Percentiles rank a stretch among this genome's conserved stretches.
These are phyloP conservation scores for Gisinianus flammeolus DNA, from an alignment of 2,888 invertebrate species.

Conservation along the genomic window DNA sequence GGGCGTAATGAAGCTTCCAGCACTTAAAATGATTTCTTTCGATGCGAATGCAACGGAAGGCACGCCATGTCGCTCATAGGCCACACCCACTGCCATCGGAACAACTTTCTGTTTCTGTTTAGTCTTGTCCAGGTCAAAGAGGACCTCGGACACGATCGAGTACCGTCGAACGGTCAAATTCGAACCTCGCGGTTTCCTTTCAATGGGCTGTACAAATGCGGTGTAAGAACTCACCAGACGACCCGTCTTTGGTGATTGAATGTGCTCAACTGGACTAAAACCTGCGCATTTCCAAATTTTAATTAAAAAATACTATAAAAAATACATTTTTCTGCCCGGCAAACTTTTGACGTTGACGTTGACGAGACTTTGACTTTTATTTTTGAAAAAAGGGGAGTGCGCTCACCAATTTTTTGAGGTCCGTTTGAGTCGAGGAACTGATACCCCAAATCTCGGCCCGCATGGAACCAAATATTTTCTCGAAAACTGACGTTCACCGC, in stretches of 20 bases:
- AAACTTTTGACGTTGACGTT: too few relatives aligned
- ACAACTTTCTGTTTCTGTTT: too few relatives aligned
- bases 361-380: too few relatives aligned
- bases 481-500: slow-evolving; percentile 25
- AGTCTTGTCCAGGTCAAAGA: background rate
- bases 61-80: slow-evolving; percentile 45
- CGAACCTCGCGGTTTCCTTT: background rate
- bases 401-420: slow-evolving; percentile 31
- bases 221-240: slow-evolving; percentile 10
- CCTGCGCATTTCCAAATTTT: background rate
- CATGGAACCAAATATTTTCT: slow-evolving; percentile 34
- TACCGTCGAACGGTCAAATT: slow-evolving; percentile 45
- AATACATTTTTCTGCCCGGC: too few relatives aligned
- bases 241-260: slow-evolving; percentile 21
- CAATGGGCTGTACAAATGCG: background rate
- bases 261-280: slow-evolving; percentile 13
- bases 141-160: slow-evolving; percentile 32
- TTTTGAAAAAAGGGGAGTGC: too few relatives aligned
- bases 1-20: slow-evolving; percentile 1
- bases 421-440: slow-evolving; percentile 32
- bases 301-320: too few relatives aligned
- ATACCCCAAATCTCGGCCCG: slow-evolving; percentile 41
- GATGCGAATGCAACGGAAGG: slow-evolving; percentile 39
- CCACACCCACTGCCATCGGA: slow-evolving; percentile 47
- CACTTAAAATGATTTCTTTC: slow-evolving; percentile 18